These are phyloP conservation scores for Indri indri DNA, from an alignment of 2,113 vertebrate species.

Conservation along the genomic window DNA sequence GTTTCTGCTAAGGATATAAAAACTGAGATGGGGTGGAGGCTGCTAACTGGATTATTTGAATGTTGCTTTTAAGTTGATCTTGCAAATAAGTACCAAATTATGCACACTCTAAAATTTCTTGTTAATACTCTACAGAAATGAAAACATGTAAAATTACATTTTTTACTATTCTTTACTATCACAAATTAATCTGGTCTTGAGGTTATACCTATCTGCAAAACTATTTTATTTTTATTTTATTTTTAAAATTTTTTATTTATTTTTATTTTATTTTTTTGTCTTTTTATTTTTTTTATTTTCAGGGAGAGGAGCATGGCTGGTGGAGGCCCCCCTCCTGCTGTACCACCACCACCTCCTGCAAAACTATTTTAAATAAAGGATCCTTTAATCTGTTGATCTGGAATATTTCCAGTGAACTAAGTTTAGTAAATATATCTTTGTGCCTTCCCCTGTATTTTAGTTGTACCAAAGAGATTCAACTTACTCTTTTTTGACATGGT, in stretches of 20 bases:
- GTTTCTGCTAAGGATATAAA: constrained; percentile 49
- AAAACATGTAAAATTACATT: constrained; percentile 45
- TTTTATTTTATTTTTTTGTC: too few species aligned
- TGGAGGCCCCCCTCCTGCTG: too few species aligned
- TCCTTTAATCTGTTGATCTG: constrained; percentile 58
- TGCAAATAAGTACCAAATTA: constrained; percentile 33
- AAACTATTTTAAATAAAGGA: constrained; percentile 57
- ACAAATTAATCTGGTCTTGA: constrained; percentile 57
- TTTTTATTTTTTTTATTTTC: too few species aligned
- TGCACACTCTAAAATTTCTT: constrained; percentile 26
- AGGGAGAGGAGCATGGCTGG: too few species aligned
- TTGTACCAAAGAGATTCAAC: constrained; percentile 50
- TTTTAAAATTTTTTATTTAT: too few species aligned
- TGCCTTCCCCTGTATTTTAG: constrained; percentile 59
- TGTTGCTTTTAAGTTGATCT: constrained; percentile 49
- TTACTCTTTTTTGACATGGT: constrained; percentile 33
- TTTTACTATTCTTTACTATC: constrained; percentile 41
- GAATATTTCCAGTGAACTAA: constrained; percentile 61
- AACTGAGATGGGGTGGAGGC: neutral
- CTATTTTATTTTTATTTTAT: too few species aligned
- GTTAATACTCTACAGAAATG: constrained; percentile 39
- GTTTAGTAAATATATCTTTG: constrained; percentile 57
- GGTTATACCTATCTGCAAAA: constrained; percentile 42
- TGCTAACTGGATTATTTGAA: constrained; percentile 14
- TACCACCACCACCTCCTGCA: too few species aligned